Conservation (phyloP, 2,888 invertebrate genomes). For the Amiota minor region DNA sequence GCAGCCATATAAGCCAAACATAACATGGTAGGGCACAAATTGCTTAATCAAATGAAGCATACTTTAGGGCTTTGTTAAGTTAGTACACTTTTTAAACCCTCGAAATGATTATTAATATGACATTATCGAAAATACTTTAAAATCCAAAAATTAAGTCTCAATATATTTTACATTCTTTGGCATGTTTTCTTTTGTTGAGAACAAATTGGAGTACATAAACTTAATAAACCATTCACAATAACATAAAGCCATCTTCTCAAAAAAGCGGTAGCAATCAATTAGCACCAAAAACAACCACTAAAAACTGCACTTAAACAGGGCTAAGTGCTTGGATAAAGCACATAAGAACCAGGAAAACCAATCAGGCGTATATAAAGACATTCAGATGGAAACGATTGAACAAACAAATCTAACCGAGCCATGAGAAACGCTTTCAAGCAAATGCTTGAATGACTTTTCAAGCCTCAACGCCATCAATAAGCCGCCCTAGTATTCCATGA, state of each 20-base stretch:
- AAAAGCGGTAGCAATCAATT: constrained; percentile 22
- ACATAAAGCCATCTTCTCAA: not conserved
- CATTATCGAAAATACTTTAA: too few species aligned
- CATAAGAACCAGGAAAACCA: constrained; percentile 6
- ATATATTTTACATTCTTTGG: too few species aligned
- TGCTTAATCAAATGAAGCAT: too few species aligned
- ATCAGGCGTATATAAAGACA: constrained; percentile 16
- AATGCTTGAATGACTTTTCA: constrained; percentile 26
- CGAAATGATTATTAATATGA: too few species aligned
- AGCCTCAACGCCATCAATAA: constrained; percentile 26
- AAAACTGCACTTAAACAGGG: not conserved
- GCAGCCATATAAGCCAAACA: too few species aligned
- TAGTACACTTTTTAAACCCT: too few species aligned
- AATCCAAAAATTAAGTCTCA: too few species aligned
- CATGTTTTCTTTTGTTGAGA: too few species aligned
- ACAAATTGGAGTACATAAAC: too few species aligned
- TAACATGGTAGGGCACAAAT: too few species aligned
- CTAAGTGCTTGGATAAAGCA: not conserved
- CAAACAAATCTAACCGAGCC: constrained; percentile 3
- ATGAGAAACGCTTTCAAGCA: constrained; percentile 24
- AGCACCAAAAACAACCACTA: constrained; percentile 23
- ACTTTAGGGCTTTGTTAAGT: too few species aligned
- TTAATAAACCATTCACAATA: too few species aligned
- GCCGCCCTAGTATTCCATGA: constrained; percentile 19
- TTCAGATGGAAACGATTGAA: not conserved